These are phyloP conservation scores for Neoaliturus tenellus DNA, from an alignment of 2,888 invertebrate species.

Conservation along the genomic window DNA sequence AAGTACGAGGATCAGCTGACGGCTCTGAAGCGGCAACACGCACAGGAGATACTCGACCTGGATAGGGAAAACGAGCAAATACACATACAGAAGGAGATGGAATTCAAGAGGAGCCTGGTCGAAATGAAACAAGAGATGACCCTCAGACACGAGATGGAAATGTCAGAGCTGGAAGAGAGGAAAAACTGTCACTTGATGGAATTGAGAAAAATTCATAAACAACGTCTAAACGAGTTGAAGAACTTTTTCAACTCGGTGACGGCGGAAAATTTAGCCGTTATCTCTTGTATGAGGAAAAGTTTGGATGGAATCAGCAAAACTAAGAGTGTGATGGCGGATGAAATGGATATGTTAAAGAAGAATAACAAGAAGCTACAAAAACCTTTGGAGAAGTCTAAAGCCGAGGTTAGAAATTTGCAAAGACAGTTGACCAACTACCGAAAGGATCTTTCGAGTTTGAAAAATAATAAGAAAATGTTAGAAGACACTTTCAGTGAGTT, in stretches of 20 bases:
- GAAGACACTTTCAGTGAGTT: slow-evolving; percentile 1
- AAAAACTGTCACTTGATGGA: slow-evolving; percentile 50
- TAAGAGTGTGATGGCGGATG: slow-evolving; percentile 19
- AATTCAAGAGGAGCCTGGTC: slow-evolving; percentile 13
- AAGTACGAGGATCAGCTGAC: slow-evolving; percentile 17
- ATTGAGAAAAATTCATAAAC: slow-evolving; percentile 37
- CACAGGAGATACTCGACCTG: background rate
- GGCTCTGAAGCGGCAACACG: slow-evolving; percentile 4
- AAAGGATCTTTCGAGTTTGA: slow-evolving; percentile 48
- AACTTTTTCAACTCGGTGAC: slow-evolving; percentile 42
- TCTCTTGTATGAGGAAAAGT: slow-evolving; percentile 36
- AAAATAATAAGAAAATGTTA: slow-evolving; percentile 20
- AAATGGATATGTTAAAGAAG: background rate
- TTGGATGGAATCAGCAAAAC: slow-evolving; percentile 7
- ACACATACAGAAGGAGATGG: slow-evolving; percentile 25
- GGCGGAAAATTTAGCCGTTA: slow-evolving; percentile 43
- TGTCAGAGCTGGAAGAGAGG: slow-evolving; percentile 50
- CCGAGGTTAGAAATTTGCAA: slow-evolving; percentile 29
- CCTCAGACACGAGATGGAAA: slow-evolving; percentile 51
- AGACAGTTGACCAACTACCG: slow-evolving; percentile 37
- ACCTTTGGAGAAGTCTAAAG: slow-evolving; percentile 19
- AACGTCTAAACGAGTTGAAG: slow-evolving; percentile 14
- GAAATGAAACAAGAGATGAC: slow-evolving; percentile 26
- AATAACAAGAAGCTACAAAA: slow-evolving; percentile 31
- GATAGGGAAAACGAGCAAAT: background rate